A percentile compares a stretch with the other conserved stretches of the same genome.
Conservation (phyloP, 2,797 vertebrate species). For the Tiaroga cobitis region DNA sequence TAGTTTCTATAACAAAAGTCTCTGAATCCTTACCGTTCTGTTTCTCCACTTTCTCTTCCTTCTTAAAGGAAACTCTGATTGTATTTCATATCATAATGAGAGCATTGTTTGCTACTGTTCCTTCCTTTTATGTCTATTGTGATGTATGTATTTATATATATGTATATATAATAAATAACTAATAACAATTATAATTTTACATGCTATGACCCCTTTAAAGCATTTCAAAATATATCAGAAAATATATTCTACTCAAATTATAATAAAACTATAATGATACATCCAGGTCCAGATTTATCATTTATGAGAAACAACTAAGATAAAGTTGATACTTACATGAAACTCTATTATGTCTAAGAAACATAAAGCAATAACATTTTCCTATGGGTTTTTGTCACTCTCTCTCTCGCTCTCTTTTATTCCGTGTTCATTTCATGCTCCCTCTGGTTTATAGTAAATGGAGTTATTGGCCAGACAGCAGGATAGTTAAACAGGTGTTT, state of each 20-base stretch:
- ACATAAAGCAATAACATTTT: conserved; percentile 12
- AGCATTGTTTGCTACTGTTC: not conserved
- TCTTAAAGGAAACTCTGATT: conserved; percentile 8
- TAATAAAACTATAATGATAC: not conserved
- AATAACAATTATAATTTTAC: not conserved
- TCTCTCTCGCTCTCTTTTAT: conserved; percentile 15
- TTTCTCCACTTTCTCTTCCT: conserved; percentile 3
- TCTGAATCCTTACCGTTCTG: not conserved
- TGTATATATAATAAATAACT: too few species aligned
- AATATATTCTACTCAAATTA: not conserved
- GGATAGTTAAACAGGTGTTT: conserved; percentile 81
- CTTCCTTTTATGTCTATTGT: conserved; percentile 13
- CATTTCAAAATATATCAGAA: not conserved
- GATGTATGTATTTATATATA: not conserved
- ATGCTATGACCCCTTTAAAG: not conserved
- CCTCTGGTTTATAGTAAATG: conserved; percentile 75
- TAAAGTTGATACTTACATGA: not conserved
- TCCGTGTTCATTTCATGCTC: conserved; percentile 38
- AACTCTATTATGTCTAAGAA: conserved; percentile 13
- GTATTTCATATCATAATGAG: conserved; percentile 8
- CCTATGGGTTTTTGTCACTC: conserved; percentile 15
- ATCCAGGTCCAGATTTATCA: not conserved
- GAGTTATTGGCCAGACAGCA: conserved; percentile 76
- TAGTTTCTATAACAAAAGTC: not conserved
- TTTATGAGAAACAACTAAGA: not conserved